These are phyloP conservation scores for Drosophila acutilabella DNA, from an alignment of 2,888 invertebrate genomes.

Conservation along the genomic window DNA sequence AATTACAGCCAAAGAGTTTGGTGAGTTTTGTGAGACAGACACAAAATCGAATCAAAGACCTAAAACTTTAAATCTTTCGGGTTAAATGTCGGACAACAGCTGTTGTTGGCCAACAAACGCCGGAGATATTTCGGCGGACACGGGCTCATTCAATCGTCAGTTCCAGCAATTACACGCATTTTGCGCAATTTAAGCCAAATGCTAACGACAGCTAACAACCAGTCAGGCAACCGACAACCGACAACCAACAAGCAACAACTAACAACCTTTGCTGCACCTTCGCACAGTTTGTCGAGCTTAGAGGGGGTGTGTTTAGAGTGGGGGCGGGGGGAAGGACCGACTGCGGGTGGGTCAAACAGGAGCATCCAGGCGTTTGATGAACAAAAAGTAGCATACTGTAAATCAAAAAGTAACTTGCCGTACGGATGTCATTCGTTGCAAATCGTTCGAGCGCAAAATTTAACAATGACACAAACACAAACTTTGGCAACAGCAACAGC, in stretches of 20 bases:
- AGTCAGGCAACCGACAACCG: slow-evolving; percentile 69
- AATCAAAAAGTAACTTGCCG: slow-evolving; percentile 81
- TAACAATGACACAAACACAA: slow-evolving; percentile 81
- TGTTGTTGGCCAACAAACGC: slow-evolving; percentile 62
- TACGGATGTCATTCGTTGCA: slow-evolving; percentile 81
- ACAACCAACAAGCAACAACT: slow-evolving; percentile 56
- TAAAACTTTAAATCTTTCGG: slow-evolving; percentile 71
- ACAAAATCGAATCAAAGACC: slow-evolving; percentile 67
- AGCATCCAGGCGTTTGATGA: slow-evolving; percentile 71
- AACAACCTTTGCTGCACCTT: slow-evolving; percentile 78
- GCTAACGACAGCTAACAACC: slow-evolving; percentile 79
- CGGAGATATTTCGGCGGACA: slow-evolving; percentile 40
- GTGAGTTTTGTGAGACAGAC: not conserved
- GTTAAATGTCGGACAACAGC: slow-evolving; percentile 34
- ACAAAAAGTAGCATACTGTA: slow-evolving; percentile 81
- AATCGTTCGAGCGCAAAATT: slow-evolving; percentile 80
- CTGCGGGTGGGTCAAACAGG: slow-evolving; percentile 30
- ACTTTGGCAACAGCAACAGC: slow-evolving; percentile 48
- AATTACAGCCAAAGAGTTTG: slow-evolving; percentile 54
- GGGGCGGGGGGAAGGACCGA: not conserved
- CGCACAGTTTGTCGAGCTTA: slow-evolving; percentile 12
- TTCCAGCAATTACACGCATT: slow-evolving; percentile 81
- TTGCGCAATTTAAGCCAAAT: slow-evolving; percentile 81
- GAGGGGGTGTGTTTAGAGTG: not conserved
- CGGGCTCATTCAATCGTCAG: slow-evolving; percentile 79